A percentile compares a stretch with the other conserved stretches of the same genome.
These are phyloP conservation scores for fruit fly (Drosophila melanogaster) DNA, from an alignment of 1,140 invertebrate species.

Conservation along the genomic window Release_6_plus_ISO1_MT NT_033777.3:19295501-19296000, in stretches of 20 bases:
- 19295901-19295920: conserved; percentile 60
- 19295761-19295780: neutral
- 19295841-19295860: conserved; percentile 80
- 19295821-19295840: conserved; percentile 30
- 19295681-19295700: no score
- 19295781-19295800: neutral
- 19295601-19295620: no score
- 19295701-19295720: no score
- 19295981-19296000: conserved; percentile 7
- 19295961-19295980: conserved; percentile 44
- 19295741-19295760: neutral
- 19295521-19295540: conserved; percentile 6
- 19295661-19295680: no score
- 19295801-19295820: neutral
- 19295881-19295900: conserved; percentile 79
- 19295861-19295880: conserved; percentile 82
- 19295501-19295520: conserved; percentile 47
- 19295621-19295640: no score
- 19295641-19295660: no score
- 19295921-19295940: conserved; percentile 37
- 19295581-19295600: no score
- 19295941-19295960: conserved; percentile 53
- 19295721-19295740: neutral
- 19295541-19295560: conserved; percentile 10
- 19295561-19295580: neutral